Evolutionary conservation across 1,140 invertebrate species (phyloP).

Genomic region (Drosophila arawakana): DNA sequence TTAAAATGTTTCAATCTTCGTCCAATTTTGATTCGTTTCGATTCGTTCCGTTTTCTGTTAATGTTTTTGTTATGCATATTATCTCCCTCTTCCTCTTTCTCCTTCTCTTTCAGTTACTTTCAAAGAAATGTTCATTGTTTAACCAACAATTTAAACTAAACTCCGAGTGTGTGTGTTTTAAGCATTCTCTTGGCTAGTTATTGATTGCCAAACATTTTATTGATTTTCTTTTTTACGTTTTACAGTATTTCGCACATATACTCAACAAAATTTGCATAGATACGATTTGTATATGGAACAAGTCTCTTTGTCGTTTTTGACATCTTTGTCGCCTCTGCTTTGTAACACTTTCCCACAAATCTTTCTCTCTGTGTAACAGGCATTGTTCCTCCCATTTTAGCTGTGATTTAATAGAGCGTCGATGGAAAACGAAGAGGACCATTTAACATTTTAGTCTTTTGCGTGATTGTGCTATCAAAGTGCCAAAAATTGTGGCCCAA

Average conservation of each 20-base stretch:
- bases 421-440: conserved; percentile 14
- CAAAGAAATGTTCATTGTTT: conserved; percentile 41
- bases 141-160: conserved; percentile 3
- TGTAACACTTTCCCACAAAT: background rate
- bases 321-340: background rate
- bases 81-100: background rate
- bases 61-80: conserved; percentile 59
- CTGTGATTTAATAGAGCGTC: conserved; percentile 42
- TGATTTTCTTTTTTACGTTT: conserved; percentile 19
- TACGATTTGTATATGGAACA: conserved; percentile 19
- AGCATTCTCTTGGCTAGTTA: conserved; percentile 38
- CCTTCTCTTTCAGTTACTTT: conserved; percentile 26
- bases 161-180: conserved; percentile 17
- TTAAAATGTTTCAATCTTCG: conserved; percentile 39
- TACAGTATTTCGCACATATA: conserved; percentile 39
- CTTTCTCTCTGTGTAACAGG: conserved; percentile 6
- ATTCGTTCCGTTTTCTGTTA: background rate
- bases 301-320: conserved; percentile 15
- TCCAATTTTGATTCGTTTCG: conserved; percentile 11
- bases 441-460: conserved; percentile 13
- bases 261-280: conserved; percentile 32
- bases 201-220: conserved; percentile 35
- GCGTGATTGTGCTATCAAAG: conserved; percentile 6
- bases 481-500: background rate
- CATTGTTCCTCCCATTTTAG: conserved; percentile 15